Base-by-base conservation (phyloP, 2,797 vertebrate species). In the Iguana delicatissima region DNA sequence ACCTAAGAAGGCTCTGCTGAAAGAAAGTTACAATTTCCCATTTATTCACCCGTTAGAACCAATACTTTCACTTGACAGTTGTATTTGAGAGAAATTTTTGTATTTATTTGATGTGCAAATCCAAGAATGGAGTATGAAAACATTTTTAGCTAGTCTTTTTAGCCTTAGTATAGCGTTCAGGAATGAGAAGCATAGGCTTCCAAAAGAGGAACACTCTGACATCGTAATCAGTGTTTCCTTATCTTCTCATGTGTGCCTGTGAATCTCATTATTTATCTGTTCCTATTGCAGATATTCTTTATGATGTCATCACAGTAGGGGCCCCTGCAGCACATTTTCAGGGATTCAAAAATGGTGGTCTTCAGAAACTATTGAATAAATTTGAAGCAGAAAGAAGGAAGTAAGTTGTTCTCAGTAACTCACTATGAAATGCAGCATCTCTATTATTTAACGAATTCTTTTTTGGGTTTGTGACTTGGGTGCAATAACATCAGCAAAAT, bases 321-420 rank as follows among this genome's bases (percentile, higher is more conserved):
- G 99, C 99, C 69, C 99, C 99, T 0, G 99, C 99, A 13, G 98
- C 99, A 0, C 99, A 99, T 97, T 98, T 98, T 97, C 99, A 99
- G 97, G 99, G 99, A 92, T 99, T 99, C 97, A 99, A 99, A 95
- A 98, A 98, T 14, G 99, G 99, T 18, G 99, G 99, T 93, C 98
- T 99, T 94, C 98, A 98, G 94, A 98, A 98, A 94, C 97, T 99
- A 22, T 97, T 99, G 13, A 98, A 96, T 95, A 98, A 98, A 97
- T 99, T 99, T 91, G 98, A 99, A 96, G 96, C 97, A 57, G 99
- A 99, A 95, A 99, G 99, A 95, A 98, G 99, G 94, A 99, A 99
- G 99, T 99, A 97, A 98, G 96, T 97, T 91, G 88, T 72, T 88
- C 1, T 9, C 5, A 12, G 22, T 55, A 42, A 38, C 18, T 57